phyloP scores from a whole-genome alignment of 2,888 invertebrate species.

The Linnaemya vulpina region DNA sequence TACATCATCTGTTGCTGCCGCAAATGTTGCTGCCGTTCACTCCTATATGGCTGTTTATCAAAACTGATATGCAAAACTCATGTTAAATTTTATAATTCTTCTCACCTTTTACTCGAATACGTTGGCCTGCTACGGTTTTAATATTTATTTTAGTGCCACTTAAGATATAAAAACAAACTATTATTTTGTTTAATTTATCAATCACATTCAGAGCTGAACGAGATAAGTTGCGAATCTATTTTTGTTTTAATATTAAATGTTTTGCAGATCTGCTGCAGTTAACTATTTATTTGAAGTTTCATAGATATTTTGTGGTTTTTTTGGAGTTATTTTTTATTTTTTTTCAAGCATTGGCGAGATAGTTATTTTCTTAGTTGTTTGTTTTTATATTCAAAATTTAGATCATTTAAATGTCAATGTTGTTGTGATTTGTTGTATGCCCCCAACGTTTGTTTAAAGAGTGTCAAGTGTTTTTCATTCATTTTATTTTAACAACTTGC shows the following conservation, averaged over 20 bases:
- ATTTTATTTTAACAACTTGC: slow-evolving; percentile 40
- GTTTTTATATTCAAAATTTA: slow-evolving; percentile 51
- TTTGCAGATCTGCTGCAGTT: slow-evolving; percentile 26
- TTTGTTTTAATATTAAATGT: background rate
- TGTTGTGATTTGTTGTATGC: slow-evolving; percentile 42
- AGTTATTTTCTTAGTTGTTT: slow-evolving; percentile 18
- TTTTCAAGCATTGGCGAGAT: slow-evolving; percentile 61
- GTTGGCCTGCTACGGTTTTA: slow-evolving; percentile 13
- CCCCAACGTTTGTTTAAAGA: slow-evolving; percentile 38
- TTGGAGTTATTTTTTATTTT: background rate
- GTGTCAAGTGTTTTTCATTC: slow-evolving; percentile 65
- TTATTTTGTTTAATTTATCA: slow-evolving; percentile 47
- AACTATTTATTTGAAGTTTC: slow-evolving; percentile 29
- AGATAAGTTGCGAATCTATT: slow-evolving; percentile 1
- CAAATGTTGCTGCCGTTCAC: background rate
- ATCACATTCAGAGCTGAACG: slow-evolving; percentile 44
- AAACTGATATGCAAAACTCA: slow-evolving; percentile 62
- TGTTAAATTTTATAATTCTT: slow-evolving; percentile 17
- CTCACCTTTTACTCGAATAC: background rate
- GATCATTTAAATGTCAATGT: slow-evolving; percentile 71
- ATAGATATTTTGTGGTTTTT: slow-evolving; percentile 20
- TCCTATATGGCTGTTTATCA: slow-evolving; percentile 17
- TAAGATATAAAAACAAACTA: slow-evolving; percentile 17
- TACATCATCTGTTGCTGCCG: slow-evolving; percentile 59
- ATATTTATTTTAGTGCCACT: slow-evolving; percentile 31